phyloP scores from a whole-genome alignment of 1,140 invertebrate genomes.

The Charaxes varanes region DNA sequence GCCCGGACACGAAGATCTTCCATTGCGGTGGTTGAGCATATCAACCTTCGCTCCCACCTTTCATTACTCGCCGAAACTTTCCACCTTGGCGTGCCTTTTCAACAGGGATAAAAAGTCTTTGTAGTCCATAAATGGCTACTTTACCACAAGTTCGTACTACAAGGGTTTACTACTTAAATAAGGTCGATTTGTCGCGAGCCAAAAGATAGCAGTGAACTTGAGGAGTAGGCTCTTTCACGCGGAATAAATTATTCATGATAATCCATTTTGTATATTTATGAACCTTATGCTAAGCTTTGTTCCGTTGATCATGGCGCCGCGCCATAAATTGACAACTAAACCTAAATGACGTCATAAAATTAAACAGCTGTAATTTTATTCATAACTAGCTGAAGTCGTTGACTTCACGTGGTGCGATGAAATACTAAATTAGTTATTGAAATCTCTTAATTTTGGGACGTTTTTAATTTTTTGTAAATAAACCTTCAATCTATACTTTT shows the following conservation, averaged over 20 bases:
- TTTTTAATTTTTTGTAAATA: not conserved
- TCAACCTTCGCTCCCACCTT: too few relatives aligned
- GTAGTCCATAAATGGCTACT: too few relatives aligned
- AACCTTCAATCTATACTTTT: not conserved
- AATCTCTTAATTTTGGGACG: not conserved
- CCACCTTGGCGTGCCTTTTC: too few relatives aligned
- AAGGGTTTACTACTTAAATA: too few relatives aligned
- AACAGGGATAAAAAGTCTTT: too few relatives aligned
- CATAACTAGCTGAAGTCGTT: not conserved
- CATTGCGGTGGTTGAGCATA: too few relatives aligned
- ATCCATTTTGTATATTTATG: slow-evolving; percentile 6
- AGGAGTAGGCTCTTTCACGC: not conserved
- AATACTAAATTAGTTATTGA: too few relatives aligned
- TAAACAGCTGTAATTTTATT: not conserved
- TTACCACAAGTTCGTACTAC: too few relatives aligned
- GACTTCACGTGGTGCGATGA: too few relatives aligned
- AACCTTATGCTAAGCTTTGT: not conserved
- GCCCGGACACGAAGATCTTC: too few relatives aligned
- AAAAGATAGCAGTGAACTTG: slow-evolving; percentile 1
- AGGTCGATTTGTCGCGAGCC: too few relatives aligned
- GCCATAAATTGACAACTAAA: not conserved
- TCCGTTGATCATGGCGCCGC: slow-evolving; percentile 3
- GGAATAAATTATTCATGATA: slow-evolving; percentile 7
- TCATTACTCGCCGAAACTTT: too few relatives aligned
- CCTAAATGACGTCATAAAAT: not conserved